Percentiles rank a stretch among this genome's conserved stretches.
Evolutionary conservation across 2,797 vertebrate species (phyloP).

Genomic region (Lutjanus argentimaculatus): DNA sequence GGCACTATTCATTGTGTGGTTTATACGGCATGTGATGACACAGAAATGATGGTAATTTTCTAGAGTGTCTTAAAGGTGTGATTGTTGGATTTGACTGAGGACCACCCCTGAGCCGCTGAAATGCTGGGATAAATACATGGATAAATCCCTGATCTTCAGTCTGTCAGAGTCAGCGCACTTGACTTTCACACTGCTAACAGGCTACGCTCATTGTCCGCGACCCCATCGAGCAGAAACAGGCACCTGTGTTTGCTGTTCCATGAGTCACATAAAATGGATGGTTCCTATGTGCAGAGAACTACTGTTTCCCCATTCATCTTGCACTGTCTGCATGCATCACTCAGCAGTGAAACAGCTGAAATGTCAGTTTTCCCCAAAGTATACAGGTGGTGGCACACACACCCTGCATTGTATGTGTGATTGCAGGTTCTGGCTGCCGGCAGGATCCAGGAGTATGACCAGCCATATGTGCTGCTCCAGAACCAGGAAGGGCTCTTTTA

Average conservation of each 20-base stretch:
- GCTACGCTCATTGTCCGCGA: slow-evolving; percentile 59
- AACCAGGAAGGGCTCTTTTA: slow-evolving; percentile 92
- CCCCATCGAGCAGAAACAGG: slow-evolving; percentile 66
- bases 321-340: slow-evolving; percentile 72
- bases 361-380: slow-evolving; percentile 82
- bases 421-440: slow-evolving; percentile 91
- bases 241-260: slow-evolving; percentile 71
- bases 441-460: slow-evolving; percentile 92
- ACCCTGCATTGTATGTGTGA: slow-evolving; percentile 75
- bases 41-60: slow-evolving; percentile 81
- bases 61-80: slow-evolving; percentile 76
- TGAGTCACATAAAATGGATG: slow-evolving; percentile 85
- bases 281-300: slow-evolving; percentile 75
- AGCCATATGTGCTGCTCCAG: slow-evolving; percentile 94
- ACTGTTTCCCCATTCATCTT: slow-evolving; percentile 74
- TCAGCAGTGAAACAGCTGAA: slow-evolving; percentile 84
- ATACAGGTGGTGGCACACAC: slow-evolving; percentile 65
- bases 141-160: slow-evolving; percentile 79
- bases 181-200: slow-evolving; percentile 73
- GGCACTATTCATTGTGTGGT: slow-evolving; percentile 78
- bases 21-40: slow-evolving; percentile 74
- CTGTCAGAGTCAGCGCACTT: slow-evolving; percentile 80
- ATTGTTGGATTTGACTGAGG: slow-evolving; percentile 84
- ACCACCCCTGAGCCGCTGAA: slow-evolving; percentile 80
- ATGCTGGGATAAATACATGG: slow-evolving; percentile 79